Evolutionary conservation across 2,797 vertebrate genomes (phyloP), one percentile per base, ranked within the genome.

Genomic region (Typhlichthys eigenmanni): DNA sequence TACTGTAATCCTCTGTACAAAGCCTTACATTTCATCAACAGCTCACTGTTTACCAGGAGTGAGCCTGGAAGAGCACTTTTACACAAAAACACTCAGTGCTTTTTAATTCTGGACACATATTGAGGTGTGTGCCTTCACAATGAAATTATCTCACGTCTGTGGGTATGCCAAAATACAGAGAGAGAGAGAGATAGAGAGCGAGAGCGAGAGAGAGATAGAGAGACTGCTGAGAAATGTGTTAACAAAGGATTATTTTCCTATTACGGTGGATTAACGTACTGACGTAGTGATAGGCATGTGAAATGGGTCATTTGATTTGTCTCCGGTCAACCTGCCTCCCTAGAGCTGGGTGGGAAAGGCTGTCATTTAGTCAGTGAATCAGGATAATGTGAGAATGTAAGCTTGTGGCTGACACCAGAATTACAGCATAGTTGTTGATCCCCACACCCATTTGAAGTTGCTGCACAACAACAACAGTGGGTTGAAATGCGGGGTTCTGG

Each of bases 291-390:
- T 71, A 70, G 76, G 66, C 80, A 74, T n/a, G 62, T 24, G 71
- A 65, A 74, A 69, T 53, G 56, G 60, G 34, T 12, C 55, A 71
- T 78, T 67, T 62, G 70, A 56, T 69, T 68, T 73, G 69, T 82
- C 70, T 78, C 65, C 77, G 78, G 77, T 79, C 82, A 86, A 85
- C 76, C 48, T 84, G 71, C 78, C 65, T 78, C 43, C 6, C 70
- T 80, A 47, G 64, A 32, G 53, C 51, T 19, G 34, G 34, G 34
- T 38, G 34, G 51, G 19, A 70, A 81, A 64, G 46, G 69, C 74
- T 52, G 68, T 80, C 80, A 86, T 68, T 71, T 78, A 80, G 74
- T 59, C 76, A 55, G 76, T 85, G 82, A 85, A 87, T 89, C 82
- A 85, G 81, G 58, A 71, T 84, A 81, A 84, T 71, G 76, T 52